Evolutionary conservation across 2,113 vertebrate species (phyloP), one percentile per base, ranked within the genome.

Genomic region (Spheniscus mendiculus): DNA sequence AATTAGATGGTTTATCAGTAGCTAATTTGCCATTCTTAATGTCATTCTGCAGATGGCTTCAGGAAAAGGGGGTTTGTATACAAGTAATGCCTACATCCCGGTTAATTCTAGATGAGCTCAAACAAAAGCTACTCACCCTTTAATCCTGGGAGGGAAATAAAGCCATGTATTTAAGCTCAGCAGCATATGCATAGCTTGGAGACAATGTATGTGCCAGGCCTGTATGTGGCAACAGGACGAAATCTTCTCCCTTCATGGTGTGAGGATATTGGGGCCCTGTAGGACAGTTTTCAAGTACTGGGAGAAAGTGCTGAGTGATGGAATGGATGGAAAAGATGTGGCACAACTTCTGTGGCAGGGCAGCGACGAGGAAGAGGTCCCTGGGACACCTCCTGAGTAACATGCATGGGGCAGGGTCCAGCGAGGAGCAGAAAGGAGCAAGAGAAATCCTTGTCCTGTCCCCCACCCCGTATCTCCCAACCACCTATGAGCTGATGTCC

Each of bases 1-100:
- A 97, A 96, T 90, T 52, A 81, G 40, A 63, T 93, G 71, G 72
- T 84, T 96, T 91, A 66, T 83, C 83, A 94, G 62, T 29, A 81
- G 20, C 82, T 96, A 86, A 89, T 87, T 95, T 78, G 29, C 72
- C 63, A 83, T 87, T 83, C 90, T 92, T 91, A 53, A 77, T 94
- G 69, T 92, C 59, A 90, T 11, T 88, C 70, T 87, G 92, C 62
- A 82, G 93, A 97, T 82, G 72, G 87, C 78, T 83, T 71, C 85
- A 86, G 72, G 79, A 81, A 59, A 92, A 92, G 58, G 34, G 29
- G 47, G 11, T 79, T 89, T 87, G n/a, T 70, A 74, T n/a, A 77
- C 45, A 81, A 77, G 63, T 19, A 32, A 25, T 86, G 76, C 62
- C 66, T 80, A 55, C 74, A 55, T 69, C 89, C 93, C 89, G 53